Conservation (phyloP, 2,888 invertebrate species). For the Macrophya alboannulata region DNA sequence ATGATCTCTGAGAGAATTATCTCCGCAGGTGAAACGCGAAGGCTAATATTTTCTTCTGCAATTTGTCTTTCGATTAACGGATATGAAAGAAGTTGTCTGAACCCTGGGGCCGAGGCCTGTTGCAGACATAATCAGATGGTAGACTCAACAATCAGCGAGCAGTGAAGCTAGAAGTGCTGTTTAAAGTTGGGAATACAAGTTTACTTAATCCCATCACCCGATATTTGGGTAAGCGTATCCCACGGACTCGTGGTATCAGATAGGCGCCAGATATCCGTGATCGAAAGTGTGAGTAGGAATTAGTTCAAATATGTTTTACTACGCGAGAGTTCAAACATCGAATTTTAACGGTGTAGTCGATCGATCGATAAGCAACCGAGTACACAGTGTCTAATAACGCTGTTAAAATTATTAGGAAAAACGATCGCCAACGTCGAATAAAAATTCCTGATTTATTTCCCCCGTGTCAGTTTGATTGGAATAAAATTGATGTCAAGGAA, state of each 20-base stretch:
- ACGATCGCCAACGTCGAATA: not conserved
- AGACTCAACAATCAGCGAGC: slow-evolving; percentile 39
- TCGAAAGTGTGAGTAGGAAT: slow-evolving; percentile 10
- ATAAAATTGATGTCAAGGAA: not conserved
- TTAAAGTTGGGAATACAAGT: not conserved
- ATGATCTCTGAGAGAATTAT: not conserved
- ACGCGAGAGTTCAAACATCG: not conserved
- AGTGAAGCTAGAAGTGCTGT: slow-evolving; percentile 1
- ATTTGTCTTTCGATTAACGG: not conserved
- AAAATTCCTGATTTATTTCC: not conserved
- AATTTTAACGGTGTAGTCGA: not conserved
- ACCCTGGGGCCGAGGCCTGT: not conserved
- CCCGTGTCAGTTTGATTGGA: not conserved
- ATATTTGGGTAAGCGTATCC: not conserved
- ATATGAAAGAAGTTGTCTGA: not conserved
- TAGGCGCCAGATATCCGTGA: slow-evolving; percentile 22
- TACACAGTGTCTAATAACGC: not conserved
- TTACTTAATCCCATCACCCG: slow-evolving; percentile 4
- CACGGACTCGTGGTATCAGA: slow-evolving; percentile 15
- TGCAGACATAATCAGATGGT: not conserved
- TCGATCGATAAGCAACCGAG: not conserved
- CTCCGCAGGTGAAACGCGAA: not conserved
- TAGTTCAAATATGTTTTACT: slow-evolving; percentile 35
- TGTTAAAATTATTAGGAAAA: not conserved
- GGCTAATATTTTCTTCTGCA: not conserved